A percentile compares a stretch with the other conserved stretches of the same genome.
Conservation (phyloP, 2,888 invertebrate species). For the Andrena marginata region DNA sequence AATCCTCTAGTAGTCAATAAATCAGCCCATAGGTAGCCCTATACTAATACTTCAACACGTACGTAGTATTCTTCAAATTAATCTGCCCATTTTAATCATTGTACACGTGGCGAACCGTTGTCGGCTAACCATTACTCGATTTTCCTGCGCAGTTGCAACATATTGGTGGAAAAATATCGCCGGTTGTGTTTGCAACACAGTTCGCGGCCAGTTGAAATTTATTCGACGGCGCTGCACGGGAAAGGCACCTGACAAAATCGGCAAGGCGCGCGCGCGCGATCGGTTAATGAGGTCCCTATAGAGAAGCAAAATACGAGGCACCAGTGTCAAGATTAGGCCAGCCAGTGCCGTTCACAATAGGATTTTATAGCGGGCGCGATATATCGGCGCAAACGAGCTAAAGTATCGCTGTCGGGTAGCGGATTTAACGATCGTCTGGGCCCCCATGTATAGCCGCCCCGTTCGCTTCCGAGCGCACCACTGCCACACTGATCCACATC, state of each 20-base stretch:
- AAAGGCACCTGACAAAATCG: constrained; percentile 39
- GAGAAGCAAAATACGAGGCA: constrained; percentile 47
- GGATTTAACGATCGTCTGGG: constrained; percentile 65
- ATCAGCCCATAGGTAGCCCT: too few species aligned
- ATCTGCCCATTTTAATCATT: too few species aligned
- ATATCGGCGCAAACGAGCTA: constrained; percentile 56
- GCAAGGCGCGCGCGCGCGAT: constrained; percentile 6
- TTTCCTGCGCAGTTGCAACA: background rate
- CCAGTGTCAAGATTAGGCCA: constrained; percentile 30
- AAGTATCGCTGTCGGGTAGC: constrained; percentile 51
- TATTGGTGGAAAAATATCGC: background rate
- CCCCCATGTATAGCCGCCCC: constrained; percentile 42
- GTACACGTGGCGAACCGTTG: too few species aligned
- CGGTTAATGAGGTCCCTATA: constrained; percentile 41
- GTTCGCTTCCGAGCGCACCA: constrained; percentile 67
- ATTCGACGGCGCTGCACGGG: constrained; percentile 4
- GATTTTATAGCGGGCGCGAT: constrained; percentile 54
- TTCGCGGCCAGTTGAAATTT: background rate
- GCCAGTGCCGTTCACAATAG: constrained; percentile 52
- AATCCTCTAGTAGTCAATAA: too few species aligned
- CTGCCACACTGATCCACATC: constrained; percentile 78
- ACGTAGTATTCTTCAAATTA: too few species aligned
- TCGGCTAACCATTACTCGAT: background rate
- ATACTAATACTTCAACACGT: too few species aligned
- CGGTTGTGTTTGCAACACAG: background rate